phyloP scores from a whole-genome alignment of 1,140 invertebrate species.

The Pachypsylla venusta region DNA sequence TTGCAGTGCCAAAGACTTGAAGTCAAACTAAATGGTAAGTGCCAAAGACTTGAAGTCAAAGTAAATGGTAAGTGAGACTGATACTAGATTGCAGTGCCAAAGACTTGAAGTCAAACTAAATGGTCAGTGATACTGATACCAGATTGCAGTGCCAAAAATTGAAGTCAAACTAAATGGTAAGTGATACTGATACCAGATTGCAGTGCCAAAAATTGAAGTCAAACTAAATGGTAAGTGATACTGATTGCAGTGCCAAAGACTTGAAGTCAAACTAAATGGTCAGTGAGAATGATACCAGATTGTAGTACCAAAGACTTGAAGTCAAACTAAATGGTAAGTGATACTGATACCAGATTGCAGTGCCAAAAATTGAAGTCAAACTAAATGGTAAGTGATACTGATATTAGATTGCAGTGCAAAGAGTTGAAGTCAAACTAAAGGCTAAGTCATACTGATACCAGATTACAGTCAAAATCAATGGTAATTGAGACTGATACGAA shows the following conservation, averaged over 20 bases:
- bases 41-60: not conserved
- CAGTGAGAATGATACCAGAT: slow-evolving; percentile 32
- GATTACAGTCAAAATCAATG: not conserved
- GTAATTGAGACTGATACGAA: slow-evolving; percentile 31
- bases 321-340: slow-evolving; percentile 25
- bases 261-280: not conserved
- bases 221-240: slow-evolving; percentile 27
- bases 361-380: too few relatives aligned
- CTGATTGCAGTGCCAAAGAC: too few relatives aligned
- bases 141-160: too few relatives aligned
- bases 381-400: too few relatives aligned
- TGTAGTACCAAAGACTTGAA: slow-evolving; percentile 28
- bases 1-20: slow-evolving; percentile 28
- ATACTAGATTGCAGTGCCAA: slow-evolving; percentile 32
- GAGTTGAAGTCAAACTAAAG: slow-evolving; percentile 14
- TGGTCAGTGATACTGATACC: too few relatives aligned
- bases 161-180: too few relatives aligned
- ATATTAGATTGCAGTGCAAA: slow-evolving; percentile 32
- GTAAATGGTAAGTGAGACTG: slow-evolving; percentile 27
- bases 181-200: slow-evolving; percentile 34
- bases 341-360: too few relatives aligned
- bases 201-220: slow-evolving; percentile 27
- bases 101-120: slow-evolving; percentile 13
- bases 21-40: slow-evolving; percentile 25
- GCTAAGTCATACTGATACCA: too few relatives aligned